Evolutionary conservation across 2,888 invertebrate species (phyloP), one percentile per base, ranked within the genome.

Genomic region (Uropetala carovei): DNA sequence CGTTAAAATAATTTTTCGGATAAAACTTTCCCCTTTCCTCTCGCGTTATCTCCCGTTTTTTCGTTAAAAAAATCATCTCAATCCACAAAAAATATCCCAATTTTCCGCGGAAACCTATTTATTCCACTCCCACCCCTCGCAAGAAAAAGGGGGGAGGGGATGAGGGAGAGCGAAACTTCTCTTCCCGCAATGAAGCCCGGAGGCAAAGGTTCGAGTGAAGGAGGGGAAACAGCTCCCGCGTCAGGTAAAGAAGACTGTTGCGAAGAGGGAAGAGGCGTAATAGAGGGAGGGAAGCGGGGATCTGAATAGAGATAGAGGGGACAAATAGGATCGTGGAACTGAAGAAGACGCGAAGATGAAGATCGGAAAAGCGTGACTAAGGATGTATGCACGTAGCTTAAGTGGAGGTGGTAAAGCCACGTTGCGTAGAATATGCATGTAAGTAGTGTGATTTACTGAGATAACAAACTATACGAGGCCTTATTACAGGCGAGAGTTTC

Each of bases 51-150:
- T 75, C 27, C 13, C 75, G 75, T 75, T 43, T 43, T 43, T 43
- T 5, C n/a, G n/a, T 43, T 43, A 43, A 43, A 75, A 75, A 75
- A 75, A 75, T 75, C 22, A 43, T 75, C 75, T 27, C 75, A 27
- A 75, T 75, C 75, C 75, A 27, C 27, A 75, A 75, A 75, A 75
- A 75, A 75, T 59, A 60, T 75, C 75, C 27, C 2, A 75, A 75
- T 75, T 75, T n/a, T 75, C 75, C 75, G 22, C 75, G 27, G 27
- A 75, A 75, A 75, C 75, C 75, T 75, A 75, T 75, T 27, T 75
- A 27, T 75, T 75, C 11, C 43, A 1, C 43, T 43, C 43, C 43
- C 1, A 43, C 43, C 43, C 43, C 43, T 43, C 43, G 43, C 43
- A 43, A 43, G n/a, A n/a, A 43, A 43, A 3, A 5, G 43, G 5